Conservation (phyloP, 2,797 vertebrate genomes). For the Catostomus latipinnis region DNA sequence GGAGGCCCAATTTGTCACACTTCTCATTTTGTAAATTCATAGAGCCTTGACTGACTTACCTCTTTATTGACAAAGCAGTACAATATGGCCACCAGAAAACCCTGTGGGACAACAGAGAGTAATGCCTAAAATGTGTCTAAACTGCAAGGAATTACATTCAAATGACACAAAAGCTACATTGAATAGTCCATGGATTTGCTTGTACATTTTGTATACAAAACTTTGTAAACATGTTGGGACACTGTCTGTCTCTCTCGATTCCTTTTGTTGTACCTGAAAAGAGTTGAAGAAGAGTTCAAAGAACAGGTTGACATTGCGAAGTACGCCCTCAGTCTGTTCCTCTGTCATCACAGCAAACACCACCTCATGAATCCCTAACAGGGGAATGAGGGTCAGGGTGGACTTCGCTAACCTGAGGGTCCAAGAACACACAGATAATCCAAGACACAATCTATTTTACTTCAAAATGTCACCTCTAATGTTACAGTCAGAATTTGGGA, state of each 20-base stretch:
- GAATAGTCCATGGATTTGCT: background rate
- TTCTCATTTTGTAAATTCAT: too few species aligned
- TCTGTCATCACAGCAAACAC: slow-evolving; percentile 69
- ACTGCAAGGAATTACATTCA: too few species aligned
- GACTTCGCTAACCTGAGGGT: slow-evolving; percentile 75
- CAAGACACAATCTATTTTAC: background rate
- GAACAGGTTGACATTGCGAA: slow-evolving; percentile 69
- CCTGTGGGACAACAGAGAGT: slow-evolving; percentile 71
- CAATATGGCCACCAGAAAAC: slow-evolving; percentile 87
- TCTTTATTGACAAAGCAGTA: slow-evolving; percentile 93
- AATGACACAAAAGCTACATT: background rate
- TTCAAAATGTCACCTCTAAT: background rate
- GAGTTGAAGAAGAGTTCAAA: slow-evolving; percentile 75
- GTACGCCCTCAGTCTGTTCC: slow-evolving; percentile 62
- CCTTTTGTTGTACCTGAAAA: slow-evolving; percentile 67
- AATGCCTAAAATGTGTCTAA: too few species aligned
- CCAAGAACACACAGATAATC: background rate
- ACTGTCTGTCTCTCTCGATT: background rate
- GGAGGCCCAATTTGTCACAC: too few species aligned
- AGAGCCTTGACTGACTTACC: slow-evolving; percentile 72
- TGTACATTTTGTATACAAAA: background rate
- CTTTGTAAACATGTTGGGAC: slow-evolving; percentile 14
- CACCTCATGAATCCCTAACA: slow-evolving; percentile 75
- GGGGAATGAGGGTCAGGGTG: slow-evolving; percentile 73
- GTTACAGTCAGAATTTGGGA: too few species aligned